Percentiles rank a stretch among this genome's conserved stretches.
Conservation (phyloP, 2,797 vertebrate genomes). For the Lepilemur ruficaudatus region DNA sequence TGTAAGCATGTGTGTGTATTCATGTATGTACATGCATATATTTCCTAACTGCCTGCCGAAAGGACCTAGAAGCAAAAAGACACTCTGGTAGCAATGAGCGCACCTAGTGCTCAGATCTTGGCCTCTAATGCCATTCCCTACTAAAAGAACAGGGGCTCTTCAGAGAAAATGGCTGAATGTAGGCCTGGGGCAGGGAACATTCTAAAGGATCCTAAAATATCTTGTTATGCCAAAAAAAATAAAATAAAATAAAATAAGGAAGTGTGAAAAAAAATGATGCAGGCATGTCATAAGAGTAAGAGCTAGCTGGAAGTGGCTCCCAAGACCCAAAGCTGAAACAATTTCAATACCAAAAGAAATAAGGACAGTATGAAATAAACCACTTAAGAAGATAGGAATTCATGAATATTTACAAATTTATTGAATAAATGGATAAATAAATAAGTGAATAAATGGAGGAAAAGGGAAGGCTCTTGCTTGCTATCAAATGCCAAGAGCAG, state of each 20-base stretch:
- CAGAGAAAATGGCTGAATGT: not conserved
- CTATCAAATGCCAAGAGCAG: not conserved
- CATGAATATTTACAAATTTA: not conserved
- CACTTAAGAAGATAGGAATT: not conserved
- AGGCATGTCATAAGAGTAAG: not conserved
- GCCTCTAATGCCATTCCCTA: not conserved
- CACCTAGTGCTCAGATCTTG: not conserved
- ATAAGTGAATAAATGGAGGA: not conserved
- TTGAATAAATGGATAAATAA: not conserved
- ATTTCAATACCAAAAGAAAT: not conserved
- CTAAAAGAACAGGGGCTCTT: not conserved
- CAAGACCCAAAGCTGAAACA: not conserved
- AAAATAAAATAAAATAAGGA: not conserved
- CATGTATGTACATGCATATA: not conserved
- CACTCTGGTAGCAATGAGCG: not conserved
- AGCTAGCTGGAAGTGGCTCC: not conserved
- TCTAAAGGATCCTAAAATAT: not conserved
- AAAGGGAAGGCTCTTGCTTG: not conserved
- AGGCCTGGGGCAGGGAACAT: not conserved
- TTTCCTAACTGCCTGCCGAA: not conserved
- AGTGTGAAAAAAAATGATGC: not conserved
- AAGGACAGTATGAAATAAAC: not conserved
- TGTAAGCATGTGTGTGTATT: not conserved
- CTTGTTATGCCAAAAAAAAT: not conserved
- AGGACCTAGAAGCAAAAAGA: not conserved